Base-by-base conservation (phyloP, 2,888 invertebrate genomes). In the Acrocyrtus sp. region DNA sequence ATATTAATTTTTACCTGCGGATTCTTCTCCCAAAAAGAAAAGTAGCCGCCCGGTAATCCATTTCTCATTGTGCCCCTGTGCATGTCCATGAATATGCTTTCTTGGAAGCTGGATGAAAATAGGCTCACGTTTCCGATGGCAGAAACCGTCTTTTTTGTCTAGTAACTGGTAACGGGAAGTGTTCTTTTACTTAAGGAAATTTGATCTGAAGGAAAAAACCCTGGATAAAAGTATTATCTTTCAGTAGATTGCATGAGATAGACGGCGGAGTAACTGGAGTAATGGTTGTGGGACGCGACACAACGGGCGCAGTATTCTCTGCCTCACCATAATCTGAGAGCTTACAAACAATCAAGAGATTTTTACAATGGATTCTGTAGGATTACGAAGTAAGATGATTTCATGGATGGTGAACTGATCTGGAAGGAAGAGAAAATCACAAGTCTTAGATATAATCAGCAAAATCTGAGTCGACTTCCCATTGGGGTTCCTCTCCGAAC, bases 341-440 rank as follows among this genome's bases (percentile, higher is more conserved):
- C 63, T 56, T 57, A 63, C 63, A 70, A 70, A 63, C 57, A 61
- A 61, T 61, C 61, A 70, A 50, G 50, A 47, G 57, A 56, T n/a
- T 70, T 63, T 56, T 72, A 70, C 65, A 57, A 62, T 43, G 70
- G 75, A 75, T 62, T 75, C 63, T 54, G 58, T 29, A 72, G 75
- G 70, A 75, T 75, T 75, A 72, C 51, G 47, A 48, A 53, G 66
- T 3, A 65, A 45, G 62, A 66, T 62, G 72, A 77, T 77, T 77
- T 72, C 72, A 74, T 68, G 76, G n/a, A n/a, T n/a, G 63, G 39
- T 61, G 72, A 74, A 72, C 72, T 77, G 74, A 74, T 68, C 72
- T 70, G 70, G 48, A 65, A 72, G 62, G 68, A 76, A 77, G 74
- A 66, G 72, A 65, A 58, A n/a, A n/a, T n/a, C n/a, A n/a, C n/a